These are phyloP conservation scores for Heterotis niloticus DNA, from an alignment of 2,113 vertebrate species.

Conservation along the genomic window DNA sequence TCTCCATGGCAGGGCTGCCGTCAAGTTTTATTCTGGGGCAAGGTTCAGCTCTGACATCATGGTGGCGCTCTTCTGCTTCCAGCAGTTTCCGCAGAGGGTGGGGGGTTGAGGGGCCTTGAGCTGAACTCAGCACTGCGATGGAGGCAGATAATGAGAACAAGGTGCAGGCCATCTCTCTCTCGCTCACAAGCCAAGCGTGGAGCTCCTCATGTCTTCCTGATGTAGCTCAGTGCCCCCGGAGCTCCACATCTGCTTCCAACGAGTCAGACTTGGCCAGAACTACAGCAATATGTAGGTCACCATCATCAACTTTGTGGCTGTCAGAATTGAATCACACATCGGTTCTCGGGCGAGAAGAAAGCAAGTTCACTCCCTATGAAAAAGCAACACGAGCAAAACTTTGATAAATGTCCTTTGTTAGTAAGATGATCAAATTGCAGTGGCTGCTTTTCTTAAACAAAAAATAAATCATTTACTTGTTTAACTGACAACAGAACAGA, in stretches of 20 bases:
- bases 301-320: slow-evolving; percentile 10
- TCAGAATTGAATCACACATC: too few species aligned
- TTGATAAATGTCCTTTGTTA: neutral
- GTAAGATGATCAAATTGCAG: neutral
- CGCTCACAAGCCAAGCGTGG: slow-evolving; percentile 24
- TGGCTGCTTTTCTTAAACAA: neutral
- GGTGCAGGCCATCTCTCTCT: slow-evolving; percentile 20
- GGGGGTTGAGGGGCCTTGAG: neutral
- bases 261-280: slow-evolving; percentile 20
- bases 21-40: neutral
- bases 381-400: too few species aligned
- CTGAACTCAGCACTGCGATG: neutral
- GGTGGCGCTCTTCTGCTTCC: neutral
- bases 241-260: slow-evolving; percentile 36
- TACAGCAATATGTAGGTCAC: slow-evolving; percentile 37
- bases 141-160: slow-evolving; percentile 36
- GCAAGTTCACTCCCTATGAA: too few species aligned
- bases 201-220: slow-evolving; percentile 24
- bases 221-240: slow-evolving; percentile 17
- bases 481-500: too few species aligned
- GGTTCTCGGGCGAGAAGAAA: neutral
- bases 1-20: neutral
- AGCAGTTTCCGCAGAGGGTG: neutral
- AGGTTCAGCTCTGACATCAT: slow-evolving; percentile 16
- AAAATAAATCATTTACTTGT: too few species aligned